Evolutionary conservation across 2,113 vertebrate species (phyloP).

Genomic region (Talpa occidentalis): DNA sequence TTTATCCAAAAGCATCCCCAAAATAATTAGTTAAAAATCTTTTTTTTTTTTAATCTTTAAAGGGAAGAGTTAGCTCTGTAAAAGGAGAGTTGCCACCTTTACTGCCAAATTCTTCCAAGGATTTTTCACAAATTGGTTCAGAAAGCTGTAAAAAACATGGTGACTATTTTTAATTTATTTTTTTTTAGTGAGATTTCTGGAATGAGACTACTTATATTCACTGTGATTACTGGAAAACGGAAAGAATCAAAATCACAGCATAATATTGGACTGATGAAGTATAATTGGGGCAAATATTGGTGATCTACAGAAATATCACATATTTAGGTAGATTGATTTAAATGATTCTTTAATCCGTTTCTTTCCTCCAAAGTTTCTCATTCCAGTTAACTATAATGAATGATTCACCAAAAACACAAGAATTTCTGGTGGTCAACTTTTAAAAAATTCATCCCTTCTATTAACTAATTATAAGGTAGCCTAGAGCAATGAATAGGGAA

Average conservation of each 20-base stretch:
- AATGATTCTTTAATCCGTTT: constrained; percentile 30
- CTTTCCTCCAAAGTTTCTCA: constrained; percentile 1
- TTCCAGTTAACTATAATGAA: constrained; percentile 58
- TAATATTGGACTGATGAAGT: constrained; percentile 26
- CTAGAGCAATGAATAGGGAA: neutral
- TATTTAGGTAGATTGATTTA: constrained; percentile 3
- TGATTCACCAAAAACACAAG: constrained; percentile 58
- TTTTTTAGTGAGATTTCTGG: constrained; percentile 67
- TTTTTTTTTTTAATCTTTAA: constrained; percentile 37
- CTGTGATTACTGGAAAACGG: constrained; percentile 59
- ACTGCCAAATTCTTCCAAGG: constrained; percentile 71
- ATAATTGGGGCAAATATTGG: constrained; percentile 37
- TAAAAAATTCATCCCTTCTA: constrained; percentile 19
- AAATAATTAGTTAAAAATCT: constrained; percentile 52
- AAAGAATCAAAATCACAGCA: constrained; percentile 47
- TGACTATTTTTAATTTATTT: constrained; percentile 65
- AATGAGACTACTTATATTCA: constrained; percentile 58
- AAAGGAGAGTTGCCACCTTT: constrained; percentile 67
- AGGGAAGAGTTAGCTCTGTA: constrained; percentile 66
- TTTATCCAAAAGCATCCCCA: constrained; percentile 49
- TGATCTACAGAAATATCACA: neutral
- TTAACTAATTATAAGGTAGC: constrained; percentile 66
- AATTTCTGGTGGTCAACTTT: constrained; percentile 64
- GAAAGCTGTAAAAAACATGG: constrained; percentile 74
- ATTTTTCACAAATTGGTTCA: constrained; percentile 73